Evolutionary conservation across 1,140 invertebrate genomes (phyloP).

Genomic region (Drosophila rhopaloa): DNA sequence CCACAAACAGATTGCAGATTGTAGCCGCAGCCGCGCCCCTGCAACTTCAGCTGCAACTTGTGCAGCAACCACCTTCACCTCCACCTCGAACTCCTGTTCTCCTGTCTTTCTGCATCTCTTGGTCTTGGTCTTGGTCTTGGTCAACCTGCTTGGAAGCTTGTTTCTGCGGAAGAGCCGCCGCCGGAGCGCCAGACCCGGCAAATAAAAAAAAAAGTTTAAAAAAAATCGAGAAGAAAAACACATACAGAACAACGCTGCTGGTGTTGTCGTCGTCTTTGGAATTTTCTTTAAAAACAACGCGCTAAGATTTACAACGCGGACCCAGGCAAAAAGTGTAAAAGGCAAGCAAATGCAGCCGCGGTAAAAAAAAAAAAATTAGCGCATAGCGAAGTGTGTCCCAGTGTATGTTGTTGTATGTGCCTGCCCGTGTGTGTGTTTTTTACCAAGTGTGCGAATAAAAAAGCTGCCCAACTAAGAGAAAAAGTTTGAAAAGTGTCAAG

Average conservation of each 20-base stretch:
- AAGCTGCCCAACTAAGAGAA: constrained; percentile 65
- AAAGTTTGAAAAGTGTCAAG: constrained; percentile 81
- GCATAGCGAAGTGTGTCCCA: constrained; percentile 45
- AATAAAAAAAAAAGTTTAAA: constrained; percentile 11
- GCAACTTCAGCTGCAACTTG: constrained; percentile 17
- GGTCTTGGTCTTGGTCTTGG: constrained; percentile 20
- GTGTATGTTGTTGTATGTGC: constrained; percentile 12
- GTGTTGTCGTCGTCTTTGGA: constrained; percentile 46
- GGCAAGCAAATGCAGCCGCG: constrained; percentile 48
- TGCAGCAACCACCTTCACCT: constrained; percentile 38
- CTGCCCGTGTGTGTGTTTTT: constrained; percentile 8
- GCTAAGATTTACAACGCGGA: constrained; percentile 42
- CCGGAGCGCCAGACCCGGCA: constrained; percentile 55
- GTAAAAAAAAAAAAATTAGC: constrained; percentile 61
- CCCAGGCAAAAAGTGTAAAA: constrained; percentile 43
- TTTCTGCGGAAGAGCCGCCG: constrained; percentile 73
- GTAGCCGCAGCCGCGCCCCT: constrained; percentile 53
- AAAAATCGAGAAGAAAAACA: constrained; percentile 2
- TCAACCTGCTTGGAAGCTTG: constrained; percentile 69
- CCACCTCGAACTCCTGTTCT: constrained; percentile 25
- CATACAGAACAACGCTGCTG: constrained; percentile 37
- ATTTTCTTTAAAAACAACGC: constrained; percentile 58
- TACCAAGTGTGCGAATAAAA: constrained; percentile 19
- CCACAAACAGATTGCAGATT: constrained; percentile 82
- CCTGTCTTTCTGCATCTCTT: constrained; percentile 12